phyloP scores from a whole-genome alignment of 2,888 invertebrate species.

The Eubasilissa splendida region DNA sequence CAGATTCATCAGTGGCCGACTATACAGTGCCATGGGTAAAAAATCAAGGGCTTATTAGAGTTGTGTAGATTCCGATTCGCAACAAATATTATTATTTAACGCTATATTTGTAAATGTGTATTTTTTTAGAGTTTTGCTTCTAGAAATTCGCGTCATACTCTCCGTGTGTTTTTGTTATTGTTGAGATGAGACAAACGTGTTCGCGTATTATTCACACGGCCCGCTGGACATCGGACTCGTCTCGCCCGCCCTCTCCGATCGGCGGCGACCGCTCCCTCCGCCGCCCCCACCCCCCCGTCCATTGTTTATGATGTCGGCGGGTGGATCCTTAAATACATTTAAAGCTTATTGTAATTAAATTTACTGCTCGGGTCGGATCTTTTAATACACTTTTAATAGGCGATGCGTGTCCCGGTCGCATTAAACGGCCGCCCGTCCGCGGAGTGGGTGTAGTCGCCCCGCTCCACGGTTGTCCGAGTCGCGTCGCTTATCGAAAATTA shows the following conservation, averaged over 20 bases:
- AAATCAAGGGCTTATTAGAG: too few species aligned
- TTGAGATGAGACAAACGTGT: too few species aligned
- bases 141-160: too few species aligned
- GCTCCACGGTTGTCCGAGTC: constrained; percentile 5
- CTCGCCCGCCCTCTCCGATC: neutral
- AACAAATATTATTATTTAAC: neutral
- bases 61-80: too few species aligned
- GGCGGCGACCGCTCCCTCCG: neutral
- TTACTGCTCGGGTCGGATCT: constrained; percentile 49
- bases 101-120: neutral
- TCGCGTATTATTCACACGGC: too few species aligned
- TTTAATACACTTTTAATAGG: constrained; percentile 59
- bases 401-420: constrained; percentile 54
- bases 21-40: too few species aligned
- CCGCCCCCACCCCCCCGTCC: neutral
- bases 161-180: too few species aligned
- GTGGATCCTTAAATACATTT: constrained; percentile 33
- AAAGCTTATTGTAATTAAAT: constrained; percentile 57
- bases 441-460: constrained; percentile 5
- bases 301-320: constrained; percentile 41
- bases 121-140: neutral
- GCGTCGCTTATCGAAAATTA: constrained; percentile 40
- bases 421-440: constrained; percentile 40
- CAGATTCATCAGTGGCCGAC: too few species aligned
- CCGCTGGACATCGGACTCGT: neutral